A percentile compares a stretch with the other conserved stretches of the same genome.
Conservation (phyloP, 2,797 vertebrate genomes). For the Sebastes flavidus region DNA sequence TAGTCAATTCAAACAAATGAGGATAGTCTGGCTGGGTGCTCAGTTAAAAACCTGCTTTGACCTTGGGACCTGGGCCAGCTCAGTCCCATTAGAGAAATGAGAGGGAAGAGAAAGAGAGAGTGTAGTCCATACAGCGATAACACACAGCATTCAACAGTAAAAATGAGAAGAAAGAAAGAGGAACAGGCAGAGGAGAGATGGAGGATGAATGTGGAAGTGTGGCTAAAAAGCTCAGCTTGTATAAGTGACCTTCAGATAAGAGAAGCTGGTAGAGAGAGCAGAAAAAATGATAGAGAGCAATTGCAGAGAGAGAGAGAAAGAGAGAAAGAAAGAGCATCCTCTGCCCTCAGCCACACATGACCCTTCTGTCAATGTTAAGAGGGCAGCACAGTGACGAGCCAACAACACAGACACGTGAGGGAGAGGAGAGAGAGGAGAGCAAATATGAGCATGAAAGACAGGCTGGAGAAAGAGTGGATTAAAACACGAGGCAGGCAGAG, state of each 20-base stretch:
- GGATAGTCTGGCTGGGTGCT: slow-evolving; percentile 45
- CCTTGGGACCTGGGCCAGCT: slow-evolving; percentile 54
- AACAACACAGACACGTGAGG: slow-evolving; percentile 64
- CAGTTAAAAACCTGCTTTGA: slow-evolving; percentile 56
- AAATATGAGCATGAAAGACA: slow-evolving; percentile 15
- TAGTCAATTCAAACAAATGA: slow-evolving; percentile 50
- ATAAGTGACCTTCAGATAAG: slow-evolving; percentile 55
- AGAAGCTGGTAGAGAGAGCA: slow-evolving; percentile 15
- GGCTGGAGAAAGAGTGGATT: slow-evolving; percentile 25
- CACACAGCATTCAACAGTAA: neutral
- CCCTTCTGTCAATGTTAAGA: slow-evolving; percentile 62
- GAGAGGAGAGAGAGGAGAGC: slow-evolving; percentile 9
- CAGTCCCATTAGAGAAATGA: slow-evolving; percentile 63
- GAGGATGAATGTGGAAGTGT: neutral
- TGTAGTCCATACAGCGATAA: slow-evolving; percentile 23
- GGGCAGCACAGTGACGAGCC: slow-evolving; percentile 46
- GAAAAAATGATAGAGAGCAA: neutral
- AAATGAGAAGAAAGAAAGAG: slow-evolving; percentile 10
- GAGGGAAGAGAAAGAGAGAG: slow-evolving; percentile 2
- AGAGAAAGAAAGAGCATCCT: slow-evolving; percentile 44
- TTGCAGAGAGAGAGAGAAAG: neutral
- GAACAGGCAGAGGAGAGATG: neutral
- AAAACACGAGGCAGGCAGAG: neutral
- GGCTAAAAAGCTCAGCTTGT: slow-evolving; percentile 22
- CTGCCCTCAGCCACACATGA: slow-evolving; percentile 66